Evolutionary conservation across 1,140 invertebrate genomes (phyloP), one percentile per base, ranked within the genome.

Genomic region (Diachasmimorpha longicaudata): DNA sequence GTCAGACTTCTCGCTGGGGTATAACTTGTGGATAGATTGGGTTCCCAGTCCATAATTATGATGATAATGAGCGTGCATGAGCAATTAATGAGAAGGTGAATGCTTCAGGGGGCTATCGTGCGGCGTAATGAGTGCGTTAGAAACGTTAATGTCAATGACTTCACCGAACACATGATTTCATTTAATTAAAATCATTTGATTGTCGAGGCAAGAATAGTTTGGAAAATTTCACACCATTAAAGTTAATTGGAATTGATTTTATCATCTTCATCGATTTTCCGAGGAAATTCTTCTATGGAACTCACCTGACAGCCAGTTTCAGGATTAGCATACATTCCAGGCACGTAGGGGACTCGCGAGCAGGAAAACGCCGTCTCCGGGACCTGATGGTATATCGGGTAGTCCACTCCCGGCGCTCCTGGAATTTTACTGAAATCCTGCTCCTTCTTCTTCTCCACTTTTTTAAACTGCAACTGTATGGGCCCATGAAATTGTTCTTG

Each of bases 271-370:
- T 31, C 31, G 31, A 31, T 31, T 31, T 31, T 31, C 31, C 2
- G 31, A 6, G 31, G 31, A 31, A 31, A 31, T 31, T 31, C 31
- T 31, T 6, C 31, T 6, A 31, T 31, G 2, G 4, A 9, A 52
- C 48, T 52, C 14, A 52, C 48, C 48, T 52, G 48, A 52, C 48
- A 52, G 2, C 94, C 94, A 74, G 95, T 95, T 87, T 96, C 95
- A 0, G 95, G 92, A 81, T 96, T 95, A 11, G 95, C 95, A 82
- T 96, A 96, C 92, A 96, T 96, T 77, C 95, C 95, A 55, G 95
- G 95, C 70, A 92, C 90, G 14, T 92, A 91, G 1, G 94, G 94
- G 52, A 95, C 94, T 76, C 93, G 88, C 52, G 91, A 90, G 82
- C 95, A 96, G 11, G 92, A 92, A 88, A 96, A 96, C 77, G 90